Base-by-base conservation (phyloP, 2,797 vertebrate species). In the Dallia pectoralis region DNA sequence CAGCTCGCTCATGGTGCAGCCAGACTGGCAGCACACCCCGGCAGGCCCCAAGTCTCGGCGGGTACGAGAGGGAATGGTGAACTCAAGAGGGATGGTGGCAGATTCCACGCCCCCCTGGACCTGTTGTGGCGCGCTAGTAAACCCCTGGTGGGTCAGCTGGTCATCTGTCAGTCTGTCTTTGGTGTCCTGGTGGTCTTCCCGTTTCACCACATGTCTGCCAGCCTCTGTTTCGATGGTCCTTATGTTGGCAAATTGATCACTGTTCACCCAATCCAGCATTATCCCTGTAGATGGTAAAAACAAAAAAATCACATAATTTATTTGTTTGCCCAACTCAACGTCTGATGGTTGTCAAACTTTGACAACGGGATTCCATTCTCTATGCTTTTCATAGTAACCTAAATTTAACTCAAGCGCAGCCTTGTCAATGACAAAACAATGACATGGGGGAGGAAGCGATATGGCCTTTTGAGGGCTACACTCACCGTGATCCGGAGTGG, bases 1-100 rank as follows among this genome's bases (percentile, higher is more conserved):
- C 70, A 94, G 79, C 75, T 95, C 93, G 66, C 79, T 91, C 77
- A 91, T 83, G 75, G 90, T 94, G 83, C 94, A 94, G 67, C 93
- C 92, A 22, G 83, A 88, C 80, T 91, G 87, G n/a, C 93, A 95
- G 83, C 94, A 95, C 72, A 92, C 82, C 4, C 93, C 91, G 0
- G 93, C 88, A 33, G 79, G 88, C 6, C 74, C 87, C 1, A 74
- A 81, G 71, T 86, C 87, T 70, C 79, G 86, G 44, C 75, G 68
- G 70, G 44, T 48, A 59, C 90, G 84, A 18, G 79, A 73, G 30
- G 86, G 79, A 71, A 70, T 1, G 0, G 70, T 78, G 66, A 77
- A 68, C 83, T 77, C 85, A 67, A 79, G 84, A 78, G 76, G 69
- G 71, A 67, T 75, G 75, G 71, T 18, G 27, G 79, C 63, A 71